A percentile compares a stretch with the other conserved stretches of the same genome.
Evolutionary conservation across 2,888 invertebrate genomes (phyloP).

Genomic region (Gymnocheta viridis): DNA sequence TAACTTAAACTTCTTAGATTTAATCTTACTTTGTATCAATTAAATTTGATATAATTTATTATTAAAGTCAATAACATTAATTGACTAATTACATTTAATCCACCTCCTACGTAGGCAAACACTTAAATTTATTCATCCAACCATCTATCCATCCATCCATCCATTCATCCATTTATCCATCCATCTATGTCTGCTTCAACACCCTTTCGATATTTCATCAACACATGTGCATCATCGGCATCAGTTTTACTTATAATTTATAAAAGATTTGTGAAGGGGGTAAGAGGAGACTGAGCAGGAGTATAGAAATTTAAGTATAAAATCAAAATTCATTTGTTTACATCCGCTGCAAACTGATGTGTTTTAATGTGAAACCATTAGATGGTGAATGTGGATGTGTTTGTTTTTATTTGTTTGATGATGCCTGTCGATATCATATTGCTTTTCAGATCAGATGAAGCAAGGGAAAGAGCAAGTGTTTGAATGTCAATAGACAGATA

Average conservation of each 20-base stretch:
- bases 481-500: slow-evolving; percentile 80
- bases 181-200: slow-evolving; percentile 74
- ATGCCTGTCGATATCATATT: slow-evolving; percentile 65
- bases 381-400: slow-evolving; percentile 29
- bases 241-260: not conserved
- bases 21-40: not conserved
- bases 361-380: slow-evolving; percentile 21
- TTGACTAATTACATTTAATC: slow-evolving; percentile 67
- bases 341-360: slow-evolving; percentile 74
- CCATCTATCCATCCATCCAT: slow-evolving; percentile 36
- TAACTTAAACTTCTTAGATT: not conserved
- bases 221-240: slow-evolving; percentile 36
- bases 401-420: slow-evolving; percentile 48
- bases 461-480: slow-evolving; percentile 7
- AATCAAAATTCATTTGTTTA: slow-evolving; percentile 79
- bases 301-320: slow-evolving; percentile 51
- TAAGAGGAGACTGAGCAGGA: not conserved
- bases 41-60: slow-evolving; percentile 31
- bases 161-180: slow-evolving; percentile 45
- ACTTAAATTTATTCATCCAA: slow-evolving; percentile 57
- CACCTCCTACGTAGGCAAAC: slow-evolving; percentile 36
- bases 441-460: not conserved
- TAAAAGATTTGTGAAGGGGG: not conserved
- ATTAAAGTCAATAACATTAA: slow-evolving; percentile 68
- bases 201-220: slow-evolving; percentile 75